Evolutionary conservation across 2,113 vertebrate genomes (phyloP), one percentile per base, ranked within the genome.

Genomic region (Scalopus aquaticus): DNA sequence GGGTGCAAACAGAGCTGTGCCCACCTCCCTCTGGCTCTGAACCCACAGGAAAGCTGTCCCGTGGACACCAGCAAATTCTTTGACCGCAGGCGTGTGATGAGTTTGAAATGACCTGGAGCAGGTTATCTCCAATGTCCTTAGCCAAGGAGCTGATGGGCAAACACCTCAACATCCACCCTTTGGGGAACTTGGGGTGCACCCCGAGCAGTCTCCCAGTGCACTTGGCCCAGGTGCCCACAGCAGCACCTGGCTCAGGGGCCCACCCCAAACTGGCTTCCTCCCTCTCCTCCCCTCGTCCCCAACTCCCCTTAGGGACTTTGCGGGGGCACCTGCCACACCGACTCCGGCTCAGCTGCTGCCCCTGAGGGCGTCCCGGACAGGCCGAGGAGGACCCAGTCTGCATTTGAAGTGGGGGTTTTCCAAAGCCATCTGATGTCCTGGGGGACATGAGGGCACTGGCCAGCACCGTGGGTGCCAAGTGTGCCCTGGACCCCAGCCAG

Each of bases 391-490:
- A 44, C 44, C 44, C 44, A 44, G 5, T 44, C 44, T 44, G 44
- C 44, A 44, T 9, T 44, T 44, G 44, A 44, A 44, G 44, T 5
- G 44, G 44, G 44, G 5, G 44, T 44, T 44, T 44, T 9, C 5
- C 49, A 42, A 46, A 42, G 72, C 87, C 9, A 7, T 4, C 58
- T 5, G 17, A 0, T 1, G 3, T 20, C 35, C 46, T 6, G 16
- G 77, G 20, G 10, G 13, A 2, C 2, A 2, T 1, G 1, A 9
- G 19, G 37, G 37, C 3, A 8, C 13, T 2, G 17, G 19, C 35
- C 3, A 0, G 39, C 6, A 44, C n/a, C n/a, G n/a, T 0, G 12
- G 7, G 3, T 39, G 62, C 28, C 13, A 1, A 56, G 9, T 28
- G 5, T 26, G 72, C 56, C 10, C 12, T 9, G 19, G 26, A 11